These are phyloP conservation scores for Epicampocera succincta DNA, from an alignment of 2,888 invertebrate species.

Conservation along the genomic window DNA sequence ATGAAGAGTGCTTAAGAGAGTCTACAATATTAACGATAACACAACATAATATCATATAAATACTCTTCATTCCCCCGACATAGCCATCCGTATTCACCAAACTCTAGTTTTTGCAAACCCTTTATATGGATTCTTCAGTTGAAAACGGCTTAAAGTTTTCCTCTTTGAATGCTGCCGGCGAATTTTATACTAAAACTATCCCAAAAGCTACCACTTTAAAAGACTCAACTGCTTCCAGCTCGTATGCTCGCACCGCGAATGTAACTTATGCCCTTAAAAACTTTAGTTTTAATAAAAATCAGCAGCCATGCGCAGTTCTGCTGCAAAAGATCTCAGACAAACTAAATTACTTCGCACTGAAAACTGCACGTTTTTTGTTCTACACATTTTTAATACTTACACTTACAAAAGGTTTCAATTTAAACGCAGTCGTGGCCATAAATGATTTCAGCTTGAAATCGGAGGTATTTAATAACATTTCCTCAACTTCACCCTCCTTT, in stretches of 20 bases:
- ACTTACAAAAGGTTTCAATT: constrained; percentile 57
- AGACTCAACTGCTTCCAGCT: neutral
- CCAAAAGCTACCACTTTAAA: constrained; percentile 7
- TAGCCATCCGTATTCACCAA: neutral
- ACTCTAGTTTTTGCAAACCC: constrained; percentile 19
- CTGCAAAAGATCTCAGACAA: constrained; percentile 39
- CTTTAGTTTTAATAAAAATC: constrained; percentile 56
- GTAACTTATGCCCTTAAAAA: constrained; percentile 14
- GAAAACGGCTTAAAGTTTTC: constrained; percentile 55
- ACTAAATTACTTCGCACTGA: constrained; percentile 38
- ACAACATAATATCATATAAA: constrained; percentile 6
- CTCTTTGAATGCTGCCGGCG: constrained; percentile 48
- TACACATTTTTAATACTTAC: constrained; percentile 57
- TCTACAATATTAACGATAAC: constrained; percentile 9
- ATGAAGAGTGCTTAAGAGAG: no score
- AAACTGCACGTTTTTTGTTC: constrained; percentile 32
- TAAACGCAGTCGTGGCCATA: constrained; percentile 57
- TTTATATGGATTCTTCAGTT: constrained; percentile 59
- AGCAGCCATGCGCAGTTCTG: neutral
- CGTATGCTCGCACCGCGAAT: neutral
- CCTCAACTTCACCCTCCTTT: constrained; percentile 13
- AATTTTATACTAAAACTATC: constrained; percentile 43
- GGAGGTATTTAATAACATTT: constrained; percentile 38
- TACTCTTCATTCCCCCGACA: neutral
- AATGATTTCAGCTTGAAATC: constrained; percentile 64